Evolutionary conservation across 92 coral and sea anemone genomes (phyloP).

Genomic region (Bergia puertoricense): DNA sequence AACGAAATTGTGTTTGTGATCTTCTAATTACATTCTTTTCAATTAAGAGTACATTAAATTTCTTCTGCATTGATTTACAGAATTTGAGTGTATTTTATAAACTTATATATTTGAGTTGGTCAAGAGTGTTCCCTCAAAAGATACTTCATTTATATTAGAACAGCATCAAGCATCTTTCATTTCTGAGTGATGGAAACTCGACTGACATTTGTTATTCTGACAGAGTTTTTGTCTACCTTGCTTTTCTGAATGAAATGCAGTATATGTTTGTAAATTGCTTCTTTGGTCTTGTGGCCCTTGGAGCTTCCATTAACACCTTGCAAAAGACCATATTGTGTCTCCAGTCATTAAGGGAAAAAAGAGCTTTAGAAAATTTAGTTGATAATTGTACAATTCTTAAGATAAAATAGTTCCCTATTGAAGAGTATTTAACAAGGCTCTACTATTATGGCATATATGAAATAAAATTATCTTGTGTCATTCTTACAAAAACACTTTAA

Average conservation of each 20-base stretch:
- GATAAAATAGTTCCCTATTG: not conserved
- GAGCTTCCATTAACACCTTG: conserved; percentile 13
- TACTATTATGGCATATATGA: not conserved
- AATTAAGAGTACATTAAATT: conserved; percentile 70
- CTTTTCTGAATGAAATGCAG: not conserved
- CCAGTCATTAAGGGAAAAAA: not conserved
- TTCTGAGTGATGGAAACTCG: not conserved
- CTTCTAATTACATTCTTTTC: conserved; percentile 47
- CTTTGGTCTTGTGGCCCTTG: not conserved
- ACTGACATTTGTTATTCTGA: not conserved
- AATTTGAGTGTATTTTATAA: not conserved
- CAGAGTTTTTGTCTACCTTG: not conserved
- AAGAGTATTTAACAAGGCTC: not conserved
- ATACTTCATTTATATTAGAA: not conserved
- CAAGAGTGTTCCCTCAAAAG: not conserved
- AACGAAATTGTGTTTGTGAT: conserved; percentile 5
- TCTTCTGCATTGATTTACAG: not conserved
- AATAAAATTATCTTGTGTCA: not conserved
- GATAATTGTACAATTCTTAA: conserved; percentile 20
- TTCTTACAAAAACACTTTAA: no score
- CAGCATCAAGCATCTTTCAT: not conserved
- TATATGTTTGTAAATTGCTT: not conserved
- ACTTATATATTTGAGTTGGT: not conserved
- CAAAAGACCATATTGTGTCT: conserved; percentile 1
- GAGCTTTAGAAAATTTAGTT: conserved; percentile 4